Base-by-base conservation (phyloP, 2,797 vertebrate species). In the Australoheros facetus region DNA sequence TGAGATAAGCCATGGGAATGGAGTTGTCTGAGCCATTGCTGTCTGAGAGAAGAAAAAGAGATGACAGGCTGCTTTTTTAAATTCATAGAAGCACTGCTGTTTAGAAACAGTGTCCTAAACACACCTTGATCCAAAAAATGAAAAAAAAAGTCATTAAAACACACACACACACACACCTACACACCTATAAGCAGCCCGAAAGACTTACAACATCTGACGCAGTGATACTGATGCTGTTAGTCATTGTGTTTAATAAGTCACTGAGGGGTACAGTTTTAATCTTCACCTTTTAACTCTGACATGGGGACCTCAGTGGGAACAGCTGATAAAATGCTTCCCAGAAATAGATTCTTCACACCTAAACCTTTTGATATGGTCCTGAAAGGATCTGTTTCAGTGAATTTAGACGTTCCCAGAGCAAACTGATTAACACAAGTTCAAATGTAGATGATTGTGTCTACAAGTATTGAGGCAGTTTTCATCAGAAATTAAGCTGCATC, bases 1-100 rank as follows among this genome's bases (percentile, higher is more conserved):
- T 99, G 87, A 99, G 97, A 93, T 99, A 99, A 4, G 98, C 98
- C 98, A 99, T 99, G 88, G 98, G 98, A 94, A 99, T 99, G 78
- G 98, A 99, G 96, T 99, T 99, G 96, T 99, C 98, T 56, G 98
- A 99, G 82, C 98, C 97, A 85, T 99, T 99, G 86, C 97, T 97
- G 94, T 99, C 98, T 99, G 94, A 34, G 93, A 42, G 75, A 1
- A 70, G 10, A 73, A 7, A 80, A 39, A 58, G 11, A 60, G 23
- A 21, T 32, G 4, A 59, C 55, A 7, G 19, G 7, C 8, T 16
- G 13, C 26, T 64, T 37, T 64, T 10, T 6, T 26, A 51, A 56
- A 6, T 23, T 26, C 17, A 53, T 10, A 16, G 13, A 8, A 42
- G 71, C 23, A 32, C 12, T 19, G 7, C 17, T 19, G 17, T 7